phyloP scores from a whole-genome alignment of 2,113 vertebrate genomes.

The Lophotis ruficrista region DNA sequence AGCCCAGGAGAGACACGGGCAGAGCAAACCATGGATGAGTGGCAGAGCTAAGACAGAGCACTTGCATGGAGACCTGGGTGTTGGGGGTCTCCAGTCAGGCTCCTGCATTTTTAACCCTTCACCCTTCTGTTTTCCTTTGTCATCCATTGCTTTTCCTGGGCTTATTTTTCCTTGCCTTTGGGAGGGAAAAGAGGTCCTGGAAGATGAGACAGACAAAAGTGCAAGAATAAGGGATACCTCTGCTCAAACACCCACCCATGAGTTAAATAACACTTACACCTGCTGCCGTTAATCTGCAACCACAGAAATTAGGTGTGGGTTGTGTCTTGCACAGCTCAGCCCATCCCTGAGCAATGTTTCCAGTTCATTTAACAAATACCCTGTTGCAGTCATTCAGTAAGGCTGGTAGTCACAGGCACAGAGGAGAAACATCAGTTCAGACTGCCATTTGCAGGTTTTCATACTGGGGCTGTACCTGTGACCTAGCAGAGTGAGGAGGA shows the following conservation, averaged over 20 bases:
- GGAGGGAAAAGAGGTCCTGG: background rate
- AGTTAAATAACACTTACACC: background rate
- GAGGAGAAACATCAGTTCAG: background rate
- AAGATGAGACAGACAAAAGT: background rate
- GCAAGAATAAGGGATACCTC: background rate
- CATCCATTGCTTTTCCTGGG: background rate
- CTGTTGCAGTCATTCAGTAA: background rate
- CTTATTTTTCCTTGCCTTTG: background rate
- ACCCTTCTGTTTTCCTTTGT: background rate
- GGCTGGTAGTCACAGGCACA: background rate
- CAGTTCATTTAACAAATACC: background rate
- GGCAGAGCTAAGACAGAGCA: background rate
- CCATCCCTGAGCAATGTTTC: background rate
- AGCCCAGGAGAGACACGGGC: background rate
- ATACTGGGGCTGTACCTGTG: background rate
- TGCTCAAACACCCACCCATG: accelerated
- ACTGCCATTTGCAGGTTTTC: background rate
- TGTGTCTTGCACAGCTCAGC: background rate
- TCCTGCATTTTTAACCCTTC: background rate
- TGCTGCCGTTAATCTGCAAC: background rate
- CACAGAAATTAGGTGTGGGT: background rate
- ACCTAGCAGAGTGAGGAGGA: background rate
- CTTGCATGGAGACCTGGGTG: background rate
- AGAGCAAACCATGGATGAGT: background rate
- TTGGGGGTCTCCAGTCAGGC: background rate